Evolutionary conservation across 2,888 invertebrate species (phyloP), one percentile per base, ranked within the genome.

Genomic region (Lochmaea crataegi): DNA sequence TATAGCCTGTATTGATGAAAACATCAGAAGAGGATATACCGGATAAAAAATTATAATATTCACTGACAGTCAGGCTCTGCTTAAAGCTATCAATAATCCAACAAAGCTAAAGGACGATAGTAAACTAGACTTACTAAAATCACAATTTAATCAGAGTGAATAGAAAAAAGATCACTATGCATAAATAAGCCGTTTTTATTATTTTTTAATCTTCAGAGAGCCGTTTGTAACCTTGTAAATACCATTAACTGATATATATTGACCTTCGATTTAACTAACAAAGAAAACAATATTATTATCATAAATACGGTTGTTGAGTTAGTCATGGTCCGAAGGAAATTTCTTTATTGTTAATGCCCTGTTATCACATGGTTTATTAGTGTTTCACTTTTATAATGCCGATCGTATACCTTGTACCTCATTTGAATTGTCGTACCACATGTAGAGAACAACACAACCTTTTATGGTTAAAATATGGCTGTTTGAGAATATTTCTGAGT

Each of bases 261-360:
- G 6, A 48, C 48, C 48, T 48, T 14, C 48, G 6, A 48, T 48
- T 48, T n/a, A 14, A 45, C 45, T 45, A 48, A 48, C 48, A 48
- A 48, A 38, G 38, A 32, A 38, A 60, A 26, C 60, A 5, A 60
- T 60, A 32, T n/a, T 38, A 60, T 60, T n/a, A 38, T 60, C 60
- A 5, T 60, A 38, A 38, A 60, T 32, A 38, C 60, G 6, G 38
- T 32, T 60, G 60, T 60, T 60, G n/a, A 32, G 32, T 60, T 60
- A 60, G 60, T 32, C 16, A 60, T 32, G 60, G 60, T n/a, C 38
- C 38, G 2, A 6, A n/a, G n/a, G 32, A 38, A 10, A 38, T 38
- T 38, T 38, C n/a, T 38, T 60, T 60, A n/a, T 60, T n/a, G 32
- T 38, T 60, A 60, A 32, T 41, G 38, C 60, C 38, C 14, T 60